These are phyloP conservation scores for Ammodytes dubius DNA, from an alignment of 2,113 vertebrate species.

Conservation along the genomic window DNA sequence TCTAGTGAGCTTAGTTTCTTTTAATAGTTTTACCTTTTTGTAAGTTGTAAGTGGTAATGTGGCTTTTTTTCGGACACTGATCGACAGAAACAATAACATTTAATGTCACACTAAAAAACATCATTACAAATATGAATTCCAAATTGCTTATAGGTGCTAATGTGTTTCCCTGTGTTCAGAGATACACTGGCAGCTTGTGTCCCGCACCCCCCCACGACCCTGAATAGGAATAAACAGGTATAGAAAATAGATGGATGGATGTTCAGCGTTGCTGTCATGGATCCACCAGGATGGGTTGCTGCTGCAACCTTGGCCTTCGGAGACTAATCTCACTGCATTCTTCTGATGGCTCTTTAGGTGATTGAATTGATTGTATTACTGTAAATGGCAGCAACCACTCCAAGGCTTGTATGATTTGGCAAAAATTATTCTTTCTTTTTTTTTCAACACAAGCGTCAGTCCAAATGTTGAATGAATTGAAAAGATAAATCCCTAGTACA, in stretches of 20 bases:
- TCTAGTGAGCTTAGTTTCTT: too few relatives aligned
- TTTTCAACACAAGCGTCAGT: not conserved
- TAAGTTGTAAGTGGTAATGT: too few relatives aligned
- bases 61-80: too few relatives aligned
- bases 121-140: not conserved
- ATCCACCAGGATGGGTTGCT: slow-evolving; percentile 32
- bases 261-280: slow-evolving; percentile 32
- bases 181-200: slow-evolving; percentile 9
- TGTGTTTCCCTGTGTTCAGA: not conserved
- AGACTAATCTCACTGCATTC: slow-evolving; percentile 49
- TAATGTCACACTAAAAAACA: too few relatives aligned
- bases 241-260: slow-evolving; percentile 56
- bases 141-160: slow-evolving; percentile 1
- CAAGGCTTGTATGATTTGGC: slow-evolving; percentile 13
- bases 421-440: not conserved
- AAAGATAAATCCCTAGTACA: not conserved
- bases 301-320: slow-evolving; percentile 60
- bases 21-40: too few relatives aligned
- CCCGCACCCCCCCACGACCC: slow-evolving; percentile 26
- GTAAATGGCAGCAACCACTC: slow-evolving; percentile 22
- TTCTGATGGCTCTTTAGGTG: slow-evolving; percentile 40
- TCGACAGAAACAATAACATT: too few relatives aligned
- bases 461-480: not conserved
- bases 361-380: slow-evolving; percentile 55
- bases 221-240: slow-evolving; percentile 48